These are phyloP conservation scores for Apostichopus parvimensis DNA, from an alignment of 35 echinoderm and acorn worm species.

Conservation along the genomic window DNA sequence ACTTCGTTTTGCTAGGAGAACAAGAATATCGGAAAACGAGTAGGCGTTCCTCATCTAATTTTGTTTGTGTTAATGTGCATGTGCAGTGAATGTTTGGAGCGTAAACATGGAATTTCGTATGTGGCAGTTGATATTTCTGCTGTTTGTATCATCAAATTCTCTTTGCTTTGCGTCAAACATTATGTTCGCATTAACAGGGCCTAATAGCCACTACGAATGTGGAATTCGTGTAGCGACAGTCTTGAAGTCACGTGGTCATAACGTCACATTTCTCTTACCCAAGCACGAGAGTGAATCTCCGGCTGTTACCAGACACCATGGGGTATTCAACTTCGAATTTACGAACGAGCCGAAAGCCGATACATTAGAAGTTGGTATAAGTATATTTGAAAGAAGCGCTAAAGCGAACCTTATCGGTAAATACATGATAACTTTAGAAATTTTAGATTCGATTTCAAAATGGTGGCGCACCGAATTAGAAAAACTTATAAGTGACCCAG, in stretches of 20 bases:
- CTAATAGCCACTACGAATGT: slow-evolving; percentile 34
- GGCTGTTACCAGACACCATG: neutral
- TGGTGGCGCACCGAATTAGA: slow-evolving; percentile 15
- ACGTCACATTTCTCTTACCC: slow-evolving; percentile 27
- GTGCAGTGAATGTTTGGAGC: neutral
- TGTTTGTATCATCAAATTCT: neutral
- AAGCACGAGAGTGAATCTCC: neutral
- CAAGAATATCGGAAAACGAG: too few relatives aligned
- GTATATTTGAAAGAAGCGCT: neutral
- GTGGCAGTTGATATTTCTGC: neutral
- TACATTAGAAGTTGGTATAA: slow-evolving; percentile 7
- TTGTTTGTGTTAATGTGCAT: neutral
- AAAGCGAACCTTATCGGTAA: neutral
- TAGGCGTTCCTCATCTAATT: neutral
- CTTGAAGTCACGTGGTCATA: slow-evolving; percentile 20
- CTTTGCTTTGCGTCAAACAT: neutral
- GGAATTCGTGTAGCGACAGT: slow-evolving; percentile 1
- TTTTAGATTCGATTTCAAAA: neutral
- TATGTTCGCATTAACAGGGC: slow-evolving; percentile 31
- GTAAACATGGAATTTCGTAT: neutral
- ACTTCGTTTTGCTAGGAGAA: too few relatives aligned
- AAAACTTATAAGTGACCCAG: neutral
- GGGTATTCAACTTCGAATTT: slow-evolving; percentile 21
- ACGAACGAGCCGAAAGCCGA: neutral
- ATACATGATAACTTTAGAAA: neutral